phyloP scores from a whole-genome alignment of 2,888 invertebrate genomes.

The Serripes groenlandicus region DNA sequence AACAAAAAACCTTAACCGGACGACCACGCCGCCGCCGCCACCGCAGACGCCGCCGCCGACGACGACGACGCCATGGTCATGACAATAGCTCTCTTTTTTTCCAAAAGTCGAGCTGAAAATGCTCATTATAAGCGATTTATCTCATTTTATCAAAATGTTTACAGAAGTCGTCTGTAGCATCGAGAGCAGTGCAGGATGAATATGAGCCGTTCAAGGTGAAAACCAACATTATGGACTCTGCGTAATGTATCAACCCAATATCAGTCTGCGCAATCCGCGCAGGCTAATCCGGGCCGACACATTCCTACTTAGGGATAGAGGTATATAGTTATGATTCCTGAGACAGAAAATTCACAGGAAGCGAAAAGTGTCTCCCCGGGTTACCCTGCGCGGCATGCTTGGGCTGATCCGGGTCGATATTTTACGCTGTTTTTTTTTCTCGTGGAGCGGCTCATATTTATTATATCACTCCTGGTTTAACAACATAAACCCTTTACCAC shows the following conservation, averaged over 20 bases:
- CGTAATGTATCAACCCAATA: neutral
- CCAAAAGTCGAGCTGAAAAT: too few relatives aligned
- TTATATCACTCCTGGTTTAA: too few relatives aligned
- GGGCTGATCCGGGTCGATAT: neutral
- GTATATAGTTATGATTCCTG: too few relatives aligned
- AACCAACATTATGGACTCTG: neutral
- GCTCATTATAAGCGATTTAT: neutral
- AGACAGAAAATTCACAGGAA: neutral
- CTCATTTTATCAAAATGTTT: neutral
- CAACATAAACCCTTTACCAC: too few relatives aligned
- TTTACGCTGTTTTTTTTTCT: neutral
- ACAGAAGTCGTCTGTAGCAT: neutral
- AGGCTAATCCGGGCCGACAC: too few relatives aligned
- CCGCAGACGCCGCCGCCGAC: too few relatives aligned
- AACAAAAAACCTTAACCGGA: too few relatives aligned
- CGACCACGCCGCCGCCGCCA: too few relatives aligned
- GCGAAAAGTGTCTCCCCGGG: neutral
- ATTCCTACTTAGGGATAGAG: too few relatives aligned
- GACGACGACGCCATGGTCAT: too few relatives aligned
- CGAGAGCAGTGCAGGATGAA: neutral
- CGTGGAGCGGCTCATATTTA: neutral
- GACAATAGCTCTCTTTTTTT: too few relatives aligned
- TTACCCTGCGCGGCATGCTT: neutral
- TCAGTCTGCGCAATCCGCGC: too few relatives aligned
- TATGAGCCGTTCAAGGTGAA: neutral